Evolutionary conservation across 2,113 vertebrate species (phyloP).

Genomic region (Thunnus thynnus): DNA sequence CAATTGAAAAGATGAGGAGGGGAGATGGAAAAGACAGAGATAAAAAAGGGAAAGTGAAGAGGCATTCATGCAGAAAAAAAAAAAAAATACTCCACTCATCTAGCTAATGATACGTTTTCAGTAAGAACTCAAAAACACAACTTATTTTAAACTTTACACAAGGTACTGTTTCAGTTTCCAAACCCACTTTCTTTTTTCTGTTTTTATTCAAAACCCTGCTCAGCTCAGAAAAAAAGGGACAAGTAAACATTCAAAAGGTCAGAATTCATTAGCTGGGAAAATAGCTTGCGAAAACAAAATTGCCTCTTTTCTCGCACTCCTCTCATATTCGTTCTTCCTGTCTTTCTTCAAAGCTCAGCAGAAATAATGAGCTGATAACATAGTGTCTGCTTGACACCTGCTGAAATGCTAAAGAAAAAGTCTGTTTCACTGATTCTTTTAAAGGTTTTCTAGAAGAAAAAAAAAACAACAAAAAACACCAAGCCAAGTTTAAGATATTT

Average conservation of each 20-base stretch:
- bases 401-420: slow-evolving; percentile 30
- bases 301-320: slow-evolving; percentile 20
- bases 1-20: slow-evolving; percentile 34
- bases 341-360: slow-evolving; percentile 59
- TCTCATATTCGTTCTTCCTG: slow-evolving; percentile 10
- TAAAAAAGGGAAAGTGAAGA: slow-evolving; percentile 18
- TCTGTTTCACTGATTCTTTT: slow-evolving; percentile 6
- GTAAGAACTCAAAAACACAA: not conserved
- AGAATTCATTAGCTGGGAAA: slow-evolving; percentile 71
- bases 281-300: slow-evolving; percentile 51
- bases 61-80: not conserved
- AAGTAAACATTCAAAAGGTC: slow-evolving; percentile 71
- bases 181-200: not conserved
- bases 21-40: slow-evolving; percentile 6
- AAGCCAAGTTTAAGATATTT: not conserved
- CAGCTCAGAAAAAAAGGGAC: slow-evolving; percentile 22
- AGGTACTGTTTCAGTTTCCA: slow-evolving; percentile 21
- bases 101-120: slow-evolving; percentile 32
- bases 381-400: slow-evolving; percentile 52
- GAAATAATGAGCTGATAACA: slow-evolving; percentile 77
- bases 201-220: slow-evolving; percentile 22
- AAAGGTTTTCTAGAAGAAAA: slow-evolving; percentile 2
- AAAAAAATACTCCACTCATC: not conserved
- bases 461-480: not conserved
- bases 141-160: slow-evolving; percentile 38